Conservation (phyloP, 2,888 invertebrate species). For the Drosophila picticornis region DNA sequence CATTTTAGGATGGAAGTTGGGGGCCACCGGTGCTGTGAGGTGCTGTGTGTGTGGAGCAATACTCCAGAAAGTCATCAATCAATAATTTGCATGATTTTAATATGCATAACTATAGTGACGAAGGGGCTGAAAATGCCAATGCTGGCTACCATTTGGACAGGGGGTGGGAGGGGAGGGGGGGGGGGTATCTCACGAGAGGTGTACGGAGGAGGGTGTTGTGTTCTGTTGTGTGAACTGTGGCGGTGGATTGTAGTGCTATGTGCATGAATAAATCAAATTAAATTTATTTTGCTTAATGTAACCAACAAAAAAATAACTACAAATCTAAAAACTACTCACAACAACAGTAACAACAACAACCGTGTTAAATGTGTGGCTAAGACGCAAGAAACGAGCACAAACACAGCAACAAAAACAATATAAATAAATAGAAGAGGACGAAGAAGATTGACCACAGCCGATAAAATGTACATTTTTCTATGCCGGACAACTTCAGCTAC, state of each 20-base stretch:
- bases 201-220: not conserved
- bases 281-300: slow-evolving; percentile 69
- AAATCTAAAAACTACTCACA: slow-evolving; percentile 72
- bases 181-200: not conserved
- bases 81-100: slow-evolving; percentile 71
- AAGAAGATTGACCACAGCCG: slow-evolving; percentile 46
- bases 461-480: slow-evolving; percentile 64
- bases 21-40: not conserved
- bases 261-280: slow-evolving; percentile 73
- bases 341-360: slow-evolving; percentile 43
- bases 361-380: slow-evolving; percentile 11
- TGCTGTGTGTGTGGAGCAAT: not conserved
- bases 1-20: not conserved
- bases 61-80: slow-evolving; percentile 36
- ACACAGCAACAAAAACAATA: not conserved
- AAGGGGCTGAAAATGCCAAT: not conserved
- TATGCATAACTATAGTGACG: slow-evolving; percentile 51
- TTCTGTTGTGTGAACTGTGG: slow-evolving; percentile 2
- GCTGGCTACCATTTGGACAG: not conserved
- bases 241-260: slow-evolving; percentile 20
- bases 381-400: slow-evolving; percentile 14
- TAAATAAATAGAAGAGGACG: not conserved
- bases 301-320: slow-evolving; percentile 67
- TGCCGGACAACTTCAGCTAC: slow-evolving; percentile 61
- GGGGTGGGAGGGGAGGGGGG: accelerated